A percentile compares a stretch with the other conserved stretches of the same genome.
These are phyloP conservation scores for Manis pentadactyla DNA, from an alignment of 2,797 vertebrate genomes.

Conservation along the genomic window DNA sequence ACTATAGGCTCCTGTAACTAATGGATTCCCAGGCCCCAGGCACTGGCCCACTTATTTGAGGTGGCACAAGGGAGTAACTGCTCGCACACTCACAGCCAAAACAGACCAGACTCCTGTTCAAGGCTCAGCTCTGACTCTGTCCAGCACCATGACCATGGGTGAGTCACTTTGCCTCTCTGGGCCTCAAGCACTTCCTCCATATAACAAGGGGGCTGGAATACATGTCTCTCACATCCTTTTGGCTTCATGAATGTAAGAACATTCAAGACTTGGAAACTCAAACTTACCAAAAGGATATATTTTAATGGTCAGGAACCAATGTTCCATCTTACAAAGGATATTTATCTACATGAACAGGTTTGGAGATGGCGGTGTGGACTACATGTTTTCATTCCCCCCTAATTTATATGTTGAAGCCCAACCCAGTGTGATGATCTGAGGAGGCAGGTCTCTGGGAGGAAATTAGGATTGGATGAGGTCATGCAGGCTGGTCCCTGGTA, in stretches of 20 bases:
- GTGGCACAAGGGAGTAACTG: background rate
- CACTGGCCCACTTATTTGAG: background rate
- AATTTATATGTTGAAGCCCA: background rate
- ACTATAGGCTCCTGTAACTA: background rate
- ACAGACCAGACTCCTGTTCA: background rate
- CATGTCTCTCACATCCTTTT: background rate
- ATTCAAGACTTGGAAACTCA: background rate
- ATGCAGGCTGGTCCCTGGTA: background rate
- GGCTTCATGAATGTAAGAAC: background rate
- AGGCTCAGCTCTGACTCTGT: background rate
- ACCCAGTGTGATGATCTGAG: background rate
- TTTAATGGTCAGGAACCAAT: background rate
- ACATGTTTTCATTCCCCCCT: background rate
- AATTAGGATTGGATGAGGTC: background rate
- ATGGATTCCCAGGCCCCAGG: background rate
- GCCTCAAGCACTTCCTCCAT: background rate
- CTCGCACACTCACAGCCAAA: fast-evolving
- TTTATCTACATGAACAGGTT: background rate
- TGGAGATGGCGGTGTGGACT: background rate
- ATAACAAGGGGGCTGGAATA: background rate
- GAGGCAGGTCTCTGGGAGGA: background rate
- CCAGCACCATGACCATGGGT: background rate
- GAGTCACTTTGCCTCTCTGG: background rate
- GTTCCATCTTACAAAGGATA: background rate
- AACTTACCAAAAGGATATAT: background rate